phyloP scores from a whole-genome alignment of 2,888 invertebrate species.

The Galeopsomyia nigrocyanea region DNA sequence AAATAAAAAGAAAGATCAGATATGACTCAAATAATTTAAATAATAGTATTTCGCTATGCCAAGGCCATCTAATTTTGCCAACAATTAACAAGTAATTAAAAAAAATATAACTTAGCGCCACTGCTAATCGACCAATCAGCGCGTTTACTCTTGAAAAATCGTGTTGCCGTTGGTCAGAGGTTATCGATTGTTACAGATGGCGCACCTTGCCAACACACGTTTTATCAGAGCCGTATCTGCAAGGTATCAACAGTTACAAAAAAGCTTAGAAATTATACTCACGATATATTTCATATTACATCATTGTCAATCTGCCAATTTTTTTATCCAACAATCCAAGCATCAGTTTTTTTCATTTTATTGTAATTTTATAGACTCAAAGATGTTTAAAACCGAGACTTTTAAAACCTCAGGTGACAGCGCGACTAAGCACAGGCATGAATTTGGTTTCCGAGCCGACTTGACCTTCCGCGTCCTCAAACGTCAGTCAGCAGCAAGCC shows the following conservation, averaged over 20 bases:
- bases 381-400: not conserved
- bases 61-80: not conserved
- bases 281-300: not conserved
- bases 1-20: no score
- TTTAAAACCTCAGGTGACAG: conserved; percentile 9
- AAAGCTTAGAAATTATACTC: not conserved
- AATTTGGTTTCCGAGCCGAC: conserved; percentile 38
- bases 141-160: not conserved
- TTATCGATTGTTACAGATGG: conserved; percentile 40
- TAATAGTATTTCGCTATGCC: not conserved
- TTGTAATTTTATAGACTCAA: not conserved
- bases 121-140: conserved; percentile 24
- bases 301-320: no score
- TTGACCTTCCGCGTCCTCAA: conserved; percentile 60
- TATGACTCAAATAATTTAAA: not conserved
- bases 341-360: no score
- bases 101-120: conserved; percentile 31
- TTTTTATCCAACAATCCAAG: no score
- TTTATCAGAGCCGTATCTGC: conserved; percentile 28
- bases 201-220: conserved; percentile 23
- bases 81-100: not conserved
- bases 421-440: conserved; percentile 23
- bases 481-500: conserved; percentile 54
- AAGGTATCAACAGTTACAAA: conserved; percentile 4
- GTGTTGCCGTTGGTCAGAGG: conserved; percentile 5